Evolutionary conservation across 2,888 invertebrate species (phyloP), one percentile per base, ranked within the genome.

Genomic region (Teinopalpus imperialis): DNA sequence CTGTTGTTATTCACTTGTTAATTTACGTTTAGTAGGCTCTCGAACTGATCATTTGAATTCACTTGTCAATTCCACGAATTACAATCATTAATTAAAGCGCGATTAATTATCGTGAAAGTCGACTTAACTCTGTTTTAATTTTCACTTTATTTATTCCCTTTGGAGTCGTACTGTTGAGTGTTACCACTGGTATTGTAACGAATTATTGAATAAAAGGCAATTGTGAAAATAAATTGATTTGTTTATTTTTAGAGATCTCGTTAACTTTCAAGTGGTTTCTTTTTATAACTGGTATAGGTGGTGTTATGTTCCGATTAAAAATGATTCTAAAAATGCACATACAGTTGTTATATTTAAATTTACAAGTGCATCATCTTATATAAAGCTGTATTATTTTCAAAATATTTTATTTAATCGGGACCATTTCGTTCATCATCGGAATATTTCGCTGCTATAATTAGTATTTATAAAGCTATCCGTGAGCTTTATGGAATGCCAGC

Each of bases 391-490:
- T n/a, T n/a, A n/a, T n/a, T n/a, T n/a, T n/a, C n/a, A n/a, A n/a
- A n/a, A n/a, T n/a, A n/a, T n/a, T n/a, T n/a, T n/a, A n/a, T n/a
- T n/a, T n/a, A n/a, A n/a, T n/a, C n/a, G n/a, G 27, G 18, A 26
- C 3, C 8, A n/a, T 23, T 23, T 23, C 26, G 34, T 29, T 29
- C 7, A 13, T 29, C 6, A 35, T 31, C 23, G 30, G 10, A 40
- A 39, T 29, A 40, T 40, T 9, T 18, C 16, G 12, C 29, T n/a
- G n/a, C n/a, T 45, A 51, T 53, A 69, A 72, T 79, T 75, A 73
- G 79, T 79, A 71, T 60, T 69, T 71, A 75, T 75, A 73, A 74
- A 73, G 76, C 81, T 81, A 75, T 82, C 69, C 81, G 70, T 69
- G 60, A 77, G 75, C 81, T 78, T 72, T 79, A 76, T 72, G 74